Base-by-base conservation (phyloP, 1,140 invertebrate genomes). In the Trachymyrmex septentrionalis region DNA sequence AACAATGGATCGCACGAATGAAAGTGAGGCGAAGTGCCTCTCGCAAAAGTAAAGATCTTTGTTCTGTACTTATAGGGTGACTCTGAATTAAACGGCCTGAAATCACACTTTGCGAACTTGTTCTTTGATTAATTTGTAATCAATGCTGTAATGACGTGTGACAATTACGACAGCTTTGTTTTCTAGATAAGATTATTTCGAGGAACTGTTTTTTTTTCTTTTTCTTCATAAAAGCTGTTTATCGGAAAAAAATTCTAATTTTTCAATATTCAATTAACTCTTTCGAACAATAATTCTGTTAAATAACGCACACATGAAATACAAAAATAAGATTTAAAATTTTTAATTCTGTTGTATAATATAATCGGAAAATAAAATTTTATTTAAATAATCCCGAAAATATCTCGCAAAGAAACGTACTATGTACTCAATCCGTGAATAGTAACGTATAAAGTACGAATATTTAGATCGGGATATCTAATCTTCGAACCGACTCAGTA, bases 391-490 rank as follows among this genome's bases (percentile, higher is more conserved):
- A 19, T 48, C 24, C 19, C 10, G 19, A 30, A 48, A 21, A 69
- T 1, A 24, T 0, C 3, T 72, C 12, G 24, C 21, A 10, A 21
- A 44, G 64, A 44, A 44, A 21, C 34, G 2, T 14, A 21, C 64
- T 24, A 50, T 50, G 10, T 14, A 50, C 48, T 16, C 48, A 72
- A 44, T 3, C 3, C 21, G 21, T 19, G 53, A 34, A n/a, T 3
- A 7, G 7, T 27, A 27, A 16, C 19, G 14, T 19, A 59, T 14
- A 27, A 57, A 59, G 12, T 82, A 72, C 34, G 21, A 53, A 71
- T 44, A 72, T 81, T 38, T 27, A 71, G 34, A 71, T 72, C 53
- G 78, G 21, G 53, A 72, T 82, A 82, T 82, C 78, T 82, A 82
- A 82, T 82, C 67, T 53, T 19, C 78, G 72, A 34, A 50, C 44